Evolutionary conservation across 2,113 vertebrate genomes (phyloP).

Genomic region (Oenanthe oenanthe): DNA sequence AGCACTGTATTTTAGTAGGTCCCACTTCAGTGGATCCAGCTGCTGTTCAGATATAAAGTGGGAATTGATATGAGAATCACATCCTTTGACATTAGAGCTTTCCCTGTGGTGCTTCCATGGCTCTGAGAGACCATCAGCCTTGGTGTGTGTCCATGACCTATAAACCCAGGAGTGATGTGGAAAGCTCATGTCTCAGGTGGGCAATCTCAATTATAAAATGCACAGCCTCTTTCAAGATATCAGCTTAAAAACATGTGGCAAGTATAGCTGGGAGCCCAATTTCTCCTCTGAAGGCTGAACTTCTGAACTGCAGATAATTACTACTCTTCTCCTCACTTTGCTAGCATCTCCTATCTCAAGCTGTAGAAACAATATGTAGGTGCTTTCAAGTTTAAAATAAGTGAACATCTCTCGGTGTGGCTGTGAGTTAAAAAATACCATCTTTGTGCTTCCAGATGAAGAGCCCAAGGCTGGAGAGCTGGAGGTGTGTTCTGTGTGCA

Average conservation of each 20-base stretch:
- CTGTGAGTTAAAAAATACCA: neutral
- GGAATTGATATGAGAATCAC: neutral
- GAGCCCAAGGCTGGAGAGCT: neutral
- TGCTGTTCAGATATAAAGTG: neutral
- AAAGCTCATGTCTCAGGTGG: neutral
- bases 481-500: neutral
- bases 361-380: neutral
- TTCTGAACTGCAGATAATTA: slow-evolving; percentile 20
- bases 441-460: neutral
- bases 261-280: neutral
- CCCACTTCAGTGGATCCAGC: neutral
- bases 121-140: neutral
- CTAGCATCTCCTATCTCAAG: neutral
- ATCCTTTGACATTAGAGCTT: neutral
- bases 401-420: neutral
- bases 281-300: slow-evolving; percentile 8
- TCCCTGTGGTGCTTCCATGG: rapidly evolving
- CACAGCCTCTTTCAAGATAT: neutral
- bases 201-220: neutral
- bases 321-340: neutral
- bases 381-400: slow-evolving; percentile 9
- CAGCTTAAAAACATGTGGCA: neutral
- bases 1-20: neutral
- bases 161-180: neutral
- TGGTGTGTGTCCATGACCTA: neutral